Percentiles rank a stretch among this genome's conserved stretches.
These are phyloP conservation scores for Agonopterix arenella DNA, from an alignment of 2,888 invertebrate species.

Conservation along the genomic window DNA sequence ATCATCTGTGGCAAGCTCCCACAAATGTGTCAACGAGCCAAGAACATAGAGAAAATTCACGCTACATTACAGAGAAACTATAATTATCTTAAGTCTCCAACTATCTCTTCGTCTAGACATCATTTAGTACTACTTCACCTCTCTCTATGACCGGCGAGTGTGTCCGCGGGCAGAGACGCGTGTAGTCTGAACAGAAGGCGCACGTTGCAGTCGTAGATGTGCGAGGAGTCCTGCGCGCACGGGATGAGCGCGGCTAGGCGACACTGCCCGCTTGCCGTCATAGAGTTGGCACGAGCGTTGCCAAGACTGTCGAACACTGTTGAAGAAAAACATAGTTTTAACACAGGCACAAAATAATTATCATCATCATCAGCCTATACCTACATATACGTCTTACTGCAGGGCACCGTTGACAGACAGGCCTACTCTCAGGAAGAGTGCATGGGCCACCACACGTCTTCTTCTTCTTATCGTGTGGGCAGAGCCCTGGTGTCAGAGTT, in stretches of 20 bases:
- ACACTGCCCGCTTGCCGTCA: constrained; percentile 98
- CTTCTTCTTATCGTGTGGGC: too few relatives aligned
- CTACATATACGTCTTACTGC: background rate
- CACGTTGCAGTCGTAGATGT: constrained; percentile 97
- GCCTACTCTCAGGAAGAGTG: too few relatives aligned
- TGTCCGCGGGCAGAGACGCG: constrained; percentile 92
- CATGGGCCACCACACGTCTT: too few relatives aligned
- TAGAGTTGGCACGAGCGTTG: constrained; percentile 95
- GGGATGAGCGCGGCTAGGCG: constrained; percentile 96
- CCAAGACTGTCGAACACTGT: constrained; percentile 96
- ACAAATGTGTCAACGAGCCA: too few relatives aligned
- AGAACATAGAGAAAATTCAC: too few relatives aligned
- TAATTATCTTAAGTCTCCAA: too few relatives aligned
- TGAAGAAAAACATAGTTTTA: background rate
- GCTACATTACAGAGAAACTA: too few relatives aligned
- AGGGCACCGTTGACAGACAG: background rate
- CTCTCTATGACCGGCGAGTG: constrained; percentile 93
- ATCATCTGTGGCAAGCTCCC: too few relatives aligned
- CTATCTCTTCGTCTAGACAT: too few relatives aligned
- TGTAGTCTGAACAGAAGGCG: constrained; percentile 97
- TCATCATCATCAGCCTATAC: background rate
- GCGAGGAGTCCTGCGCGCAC: constrained; percentile 95
- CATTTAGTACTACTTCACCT: constrained; percentile 35
- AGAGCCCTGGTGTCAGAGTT: too few relatives aligned
- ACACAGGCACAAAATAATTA: background rate